Conservation (phyloP, 35 echinoderm and acorn worm genomes). For the Amphiura filiformis region DNA sequence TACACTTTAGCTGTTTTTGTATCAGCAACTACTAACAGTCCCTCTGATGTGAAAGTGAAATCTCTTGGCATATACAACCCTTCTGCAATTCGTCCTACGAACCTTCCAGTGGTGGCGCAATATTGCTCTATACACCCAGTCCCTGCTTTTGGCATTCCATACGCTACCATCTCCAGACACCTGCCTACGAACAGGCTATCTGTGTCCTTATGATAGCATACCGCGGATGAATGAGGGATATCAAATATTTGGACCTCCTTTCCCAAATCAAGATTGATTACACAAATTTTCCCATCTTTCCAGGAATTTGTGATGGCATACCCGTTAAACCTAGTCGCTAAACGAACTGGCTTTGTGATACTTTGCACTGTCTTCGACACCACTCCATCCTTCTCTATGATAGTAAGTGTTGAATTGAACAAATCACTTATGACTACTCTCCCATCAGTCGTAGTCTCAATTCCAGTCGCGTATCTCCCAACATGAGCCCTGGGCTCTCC, state of each 20-base stretch:
- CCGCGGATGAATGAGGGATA: neutral
- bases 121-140: neutral
- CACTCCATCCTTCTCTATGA: neutral
- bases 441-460: neutral
- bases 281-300: neutral
- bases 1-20: neutral
- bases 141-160: neutral
- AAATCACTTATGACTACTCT: neutral
- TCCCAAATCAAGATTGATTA: neutral
- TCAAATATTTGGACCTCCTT: neutral
- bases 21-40: neutral
- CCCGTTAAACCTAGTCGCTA: neutral
- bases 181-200: neutral
- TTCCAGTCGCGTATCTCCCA: neutral
- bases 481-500: neutral
- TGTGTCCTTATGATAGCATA: neutral
- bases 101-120: neutral
- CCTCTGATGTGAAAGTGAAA: neutral
- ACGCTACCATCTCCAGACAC: neutral
- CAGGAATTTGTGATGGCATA: neutral
- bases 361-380: neutral
- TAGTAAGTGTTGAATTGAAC: neutral
- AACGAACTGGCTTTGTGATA: neutral
- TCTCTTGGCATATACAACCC: neutral
- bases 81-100: neutral